Evolutionary conservation across 2,797 vertebrate species (phyloP).

Genomic region (Pyrocephalus nanus): DNA sequence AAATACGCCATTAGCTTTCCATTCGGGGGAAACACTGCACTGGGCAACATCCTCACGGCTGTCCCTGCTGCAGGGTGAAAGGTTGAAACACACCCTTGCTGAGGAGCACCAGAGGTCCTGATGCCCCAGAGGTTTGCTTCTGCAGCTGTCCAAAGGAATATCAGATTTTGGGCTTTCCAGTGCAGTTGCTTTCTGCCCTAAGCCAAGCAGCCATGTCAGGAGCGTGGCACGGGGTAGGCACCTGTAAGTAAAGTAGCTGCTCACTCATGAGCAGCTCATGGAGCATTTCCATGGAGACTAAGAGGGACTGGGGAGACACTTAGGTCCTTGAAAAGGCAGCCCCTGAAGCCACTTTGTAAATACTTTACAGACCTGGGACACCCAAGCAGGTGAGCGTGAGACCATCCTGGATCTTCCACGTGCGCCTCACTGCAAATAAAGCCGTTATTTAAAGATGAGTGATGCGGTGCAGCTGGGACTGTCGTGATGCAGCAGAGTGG

Average conservation of each 20-base stretch:
- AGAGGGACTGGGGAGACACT: not conserved
- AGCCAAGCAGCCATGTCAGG: not conserved
- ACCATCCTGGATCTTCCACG: not conserved
- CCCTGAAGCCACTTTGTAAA: not conserved
- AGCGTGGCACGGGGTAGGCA: not conserved
- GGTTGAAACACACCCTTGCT: not conserved
- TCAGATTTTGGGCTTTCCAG: not conserved
- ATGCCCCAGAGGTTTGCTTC: not conserved
- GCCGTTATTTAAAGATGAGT: not conserved
- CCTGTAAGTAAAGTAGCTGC: not conserved
- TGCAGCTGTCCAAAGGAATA: not conserved
- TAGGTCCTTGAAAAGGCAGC: not conserved
- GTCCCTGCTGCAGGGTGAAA: not conserved
- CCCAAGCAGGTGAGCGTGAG: not conserved
- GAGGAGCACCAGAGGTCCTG: not conserved
- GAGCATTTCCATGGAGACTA: not conserved
- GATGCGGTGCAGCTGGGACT: rapidly evolving
- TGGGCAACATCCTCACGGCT: not conserved
- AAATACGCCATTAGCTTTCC: not conserved
- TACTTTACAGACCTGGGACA: not conserved
- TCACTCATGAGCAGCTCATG: not conserved
- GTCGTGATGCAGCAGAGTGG: rapidly evolving
- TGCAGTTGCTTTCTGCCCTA: not conserved
- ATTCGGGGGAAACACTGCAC: not conserved
- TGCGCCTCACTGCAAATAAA: rapidly evolving